Conservation (phyloP, 2,113 vertebrate species). For the Riparia riparia region DNA sequence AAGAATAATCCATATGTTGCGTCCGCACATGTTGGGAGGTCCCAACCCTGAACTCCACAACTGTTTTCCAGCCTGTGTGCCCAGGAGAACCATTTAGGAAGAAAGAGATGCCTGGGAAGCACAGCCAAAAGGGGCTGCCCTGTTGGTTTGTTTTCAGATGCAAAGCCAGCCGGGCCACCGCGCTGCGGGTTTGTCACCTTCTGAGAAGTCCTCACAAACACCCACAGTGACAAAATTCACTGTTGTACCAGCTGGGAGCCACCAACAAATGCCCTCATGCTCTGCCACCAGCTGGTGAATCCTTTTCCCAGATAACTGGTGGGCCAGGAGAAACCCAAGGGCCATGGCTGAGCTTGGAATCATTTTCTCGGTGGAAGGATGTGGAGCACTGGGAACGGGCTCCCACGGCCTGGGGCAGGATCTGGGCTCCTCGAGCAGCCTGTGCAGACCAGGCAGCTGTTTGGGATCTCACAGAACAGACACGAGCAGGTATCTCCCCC, state of each 20-base stretch:
- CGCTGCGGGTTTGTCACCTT: not conserved
- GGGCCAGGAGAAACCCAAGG: not conserved
- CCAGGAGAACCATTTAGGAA: slow-evolving; percentile 41
- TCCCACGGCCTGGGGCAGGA: not conserved
- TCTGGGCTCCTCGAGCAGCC: not conserved
- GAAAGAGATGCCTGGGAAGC: not conserved
- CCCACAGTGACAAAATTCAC: not conserved
- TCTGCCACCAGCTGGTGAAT: not conserved
- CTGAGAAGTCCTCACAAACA: not conserved
- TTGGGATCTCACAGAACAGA: not conserved
- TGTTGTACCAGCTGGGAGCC: not conserved
- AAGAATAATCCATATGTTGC: slow-evolving; percentile 64
- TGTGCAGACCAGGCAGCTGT: not conserved
- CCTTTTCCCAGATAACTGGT: not conserved
- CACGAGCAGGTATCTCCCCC: slow-evolving; percentile 5
- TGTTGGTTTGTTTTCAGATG: not conserved
- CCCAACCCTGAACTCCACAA: slow-evolving; percentile 41
- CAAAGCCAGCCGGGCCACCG: not conserved
- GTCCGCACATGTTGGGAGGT: slow-evolving; percentile 53
- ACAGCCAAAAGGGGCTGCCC: not conserved
- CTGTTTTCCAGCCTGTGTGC: slow-evolving; percentile 19
- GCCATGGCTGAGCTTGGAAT: not conserved
- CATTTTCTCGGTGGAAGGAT: not conserved
- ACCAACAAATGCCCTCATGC: not conserved
- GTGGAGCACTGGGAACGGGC: not conserved